These are phyloP conservation scores for Tetragnatha montana DNA, from an alignment of 2,888 invertebrate species.

Conservation along the genomic window DNA sequence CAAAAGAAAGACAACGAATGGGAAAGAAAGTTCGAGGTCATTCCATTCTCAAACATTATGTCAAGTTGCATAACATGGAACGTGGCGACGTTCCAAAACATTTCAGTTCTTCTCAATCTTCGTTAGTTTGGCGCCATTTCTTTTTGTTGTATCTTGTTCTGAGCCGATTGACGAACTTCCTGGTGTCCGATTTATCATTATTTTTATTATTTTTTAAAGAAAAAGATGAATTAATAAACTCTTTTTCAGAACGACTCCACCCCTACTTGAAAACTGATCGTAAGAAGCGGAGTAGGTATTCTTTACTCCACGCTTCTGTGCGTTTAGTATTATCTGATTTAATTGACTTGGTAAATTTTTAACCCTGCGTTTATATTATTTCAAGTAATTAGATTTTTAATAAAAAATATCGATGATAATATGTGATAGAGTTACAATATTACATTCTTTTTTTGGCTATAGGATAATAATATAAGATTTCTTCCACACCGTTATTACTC, in stretches of 20 bases:
- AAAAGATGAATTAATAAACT: background rate
- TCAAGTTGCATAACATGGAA: conserved; percentile 35
- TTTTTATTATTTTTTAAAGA: background rate
- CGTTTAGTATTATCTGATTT: no score
- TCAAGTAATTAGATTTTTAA: no score
- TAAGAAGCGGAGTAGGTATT: background rate
- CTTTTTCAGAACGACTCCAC: background rate
- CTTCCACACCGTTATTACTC: no score
- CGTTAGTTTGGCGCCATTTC: conserved; percentile 13
- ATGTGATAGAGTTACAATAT: no score
- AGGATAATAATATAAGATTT: no score
- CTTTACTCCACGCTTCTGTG: no score
- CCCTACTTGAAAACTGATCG: background rate
- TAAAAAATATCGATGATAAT: no score
- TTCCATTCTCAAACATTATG: conserved; percentile 32
- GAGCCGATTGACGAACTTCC: conserved; percentile 13
- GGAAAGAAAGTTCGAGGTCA: conserved; percentile 34
- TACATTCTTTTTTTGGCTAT: no score
- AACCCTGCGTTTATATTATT: no score
- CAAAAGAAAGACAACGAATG: conserved; percentile 24
- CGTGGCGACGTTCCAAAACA: conserved; percentile 40
- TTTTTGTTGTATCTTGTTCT: conserved; percentile 5
- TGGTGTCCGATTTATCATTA: background rate
- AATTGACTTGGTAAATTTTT: no score
- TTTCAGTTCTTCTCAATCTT: conserved; percentile 6